Base-by-base conservation (phyloP, 2,797 vertebrate genomes). In the Xiphophorus birchmanni region DNA sequence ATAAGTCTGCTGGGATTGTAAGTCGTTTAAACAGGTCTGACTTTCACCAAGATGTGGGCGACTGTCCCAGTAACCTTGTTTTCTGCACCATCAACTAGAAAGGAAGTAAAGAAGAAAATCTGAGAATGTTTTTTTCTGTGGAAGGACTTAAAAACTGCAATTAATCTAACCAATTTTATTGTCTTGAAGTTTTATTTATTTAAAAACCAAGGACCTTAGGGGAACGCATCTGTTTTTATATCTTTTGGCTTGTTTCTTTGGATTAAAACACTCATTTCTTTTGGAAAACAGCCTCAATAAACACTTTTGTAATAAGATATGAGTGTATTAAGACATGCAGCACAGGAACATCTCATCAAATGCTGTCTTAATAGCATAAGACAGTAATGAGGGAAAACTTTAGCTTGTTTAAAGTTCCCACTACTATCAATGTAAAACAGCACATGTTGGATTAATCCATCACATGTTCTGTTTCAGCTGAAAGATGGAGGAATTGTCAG, bases 391-490 rank as follows among this genome's bases (percentile, higher is more conserved):
- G 52, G 69, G 21, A 71, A 86, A 54, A 50, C 5, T 13, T 15
- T 21, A 48, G 32, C 54, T 74, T 81, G 56, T 17, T 21, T 69
- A 83, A 60, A 54, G 80, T 89, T 92, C 90, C 82, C 85, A 87
- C 76, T 67, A 35, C 75, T 60, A 32, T 75, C 67, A 4, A 67
- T 71, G 52, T 7, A 73, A 69, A 77, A 74, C 79, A 80, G 81
- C 92, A 93, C 88, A 89, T 93, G 92, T 84, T 91, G 76, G 73
- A 92, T 89, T 85, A 67, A 91, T 94, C 90, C 52, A 6, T 86
- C 78, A 58, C 67, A 82, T 63, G 80, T 47, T 29, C 58, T 42
- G 47, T 54, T 74, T 29, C 78, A 80, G 78, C 82, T 63, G 84
- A 87, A 79, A 82, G 77, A 81, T 89, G 88, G 90, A 92, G 90